These are phyloP conservation scores for Dinomys branickii DNA, from an alignment of 2,113 vertebrate genomes.

Conservation along the genomic window DNA sequence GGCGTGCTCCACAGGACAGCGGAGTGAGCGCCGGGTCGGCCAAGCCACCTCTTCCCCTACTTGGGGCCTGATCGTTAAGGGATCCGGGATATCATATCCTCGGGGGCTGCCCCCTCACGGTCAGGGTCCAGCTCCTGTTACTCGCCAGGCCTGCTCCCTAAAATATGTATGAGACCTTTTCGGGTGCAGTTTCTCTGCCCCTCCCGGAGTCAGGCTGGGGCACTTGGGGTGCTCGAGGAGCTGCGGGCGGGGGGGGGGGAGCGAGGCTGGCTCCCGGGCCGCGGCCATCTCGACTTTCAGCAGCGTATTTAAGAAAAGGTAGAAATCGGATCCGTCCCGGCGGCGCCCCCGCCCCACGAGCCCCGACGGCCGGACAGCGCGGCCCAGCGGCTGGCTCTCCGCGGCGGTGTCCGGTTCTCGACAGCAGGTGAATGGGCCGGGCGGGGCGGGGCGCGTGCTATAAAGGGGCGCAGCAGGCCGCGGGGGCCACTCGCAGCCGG, in stretches of 20 bases:
- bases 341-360: constrained; percentile 57
- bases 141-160: constrained; percentile 82
- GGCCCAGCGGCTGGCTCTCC: constrained; percentile 73
- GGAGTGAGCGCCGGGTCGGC: not conserved
- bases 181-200: constrained; percentile 87
- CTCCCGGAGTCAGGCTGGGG: constrained; percentile 76
- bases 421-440: constrained; percentile 92
- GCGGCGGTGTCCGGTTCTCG: constrained; percentile 89
- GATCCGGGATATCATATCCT: constrained; percentile 72
- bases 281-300: constrained; percentile 74
- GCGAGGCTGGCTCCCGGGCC: constrained; percentile 22
- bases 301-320: constrained; percentile 76
- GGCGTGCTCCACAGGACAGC: not conserved
- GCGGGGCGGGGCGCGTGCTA: constrained; percentile 77
- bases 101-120: constrained; percentile 77
- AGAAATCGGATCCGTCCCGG: constrained; percentile 72
- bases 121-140: constrained; percentile 74
- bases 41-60: not conserved
- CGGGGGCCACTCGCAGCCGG: constrained; percentile 58
- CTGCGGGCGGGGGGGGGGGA: constrained; percentile 16
- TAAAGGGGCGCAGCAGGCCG: constrained; percentile 59
- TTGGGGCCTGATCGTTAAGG: constrained; percentile 41
- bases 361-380: constrained; percentile 50
- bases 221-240: constrained; percentile 40
- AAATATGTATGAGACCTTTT: constrained; percentile 90